Evolutionary conservation across 1,140 invertebrate species (phyloP).

Genomic region (Wiebesia pumilae): DNA sequence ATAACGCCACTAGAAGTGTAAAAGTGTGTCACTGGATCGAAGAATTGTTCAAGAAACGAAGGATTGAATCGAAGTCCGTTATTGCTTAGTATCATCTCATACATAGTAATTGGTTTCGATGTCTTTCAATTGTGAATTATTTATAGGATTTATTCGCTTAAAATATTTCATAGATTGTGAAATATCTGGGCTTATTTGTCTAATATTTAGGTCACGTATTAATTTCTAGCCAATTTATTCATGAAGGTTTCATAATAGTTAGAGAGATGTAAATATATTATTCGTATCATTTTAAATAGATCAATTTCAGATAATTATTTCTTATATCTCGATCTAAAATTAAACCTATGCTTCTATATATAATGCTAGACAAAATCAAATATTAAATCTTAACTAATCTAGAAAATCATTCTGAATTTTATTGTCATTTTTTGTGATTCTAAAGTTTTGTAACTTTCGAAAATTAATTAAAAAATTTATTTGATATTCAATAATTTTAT

Average conservation of each 20-base stretch:
- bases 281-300: not conserved
- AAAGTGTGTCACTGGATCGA: conserved; percentile 59
- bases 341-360: too few relatives aligned
- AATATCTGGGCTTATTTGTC: not conserved
- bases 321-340: too few relatives aligned
- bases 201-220: not conserved
- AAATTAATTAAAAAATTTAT: not conserved
- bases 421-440: too few relatives aligned
- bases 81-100: conserved; percentile 44
- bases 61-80: conserved; percentile 51
- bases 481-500: not conserved
- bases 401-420: too few relatives aligned
- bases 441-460: too few relatives aligned
- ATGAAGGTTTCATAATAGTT: not conserved
- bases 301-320: too few relatives aligned
- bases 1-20: conserved; percentile 10
- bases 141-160: not conserved
- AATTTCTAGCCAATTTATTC: not conserved
- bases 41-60: conserved; percentile 50
- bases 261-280: not conserved
- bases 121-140: conserved; percentile 27
- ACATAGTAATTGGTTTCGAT: conserved; percentile 55
- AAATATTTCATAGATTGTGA: not conserved
- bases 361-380: too few relatives aligned
- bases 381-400: too few relatives aligned